Percentiles rank a stretch among this genome's conserved stretches.
phyloP scores from a whole-genome alignment of 2,113 vertebrate species.

The Mugil cephalus region DNA sequence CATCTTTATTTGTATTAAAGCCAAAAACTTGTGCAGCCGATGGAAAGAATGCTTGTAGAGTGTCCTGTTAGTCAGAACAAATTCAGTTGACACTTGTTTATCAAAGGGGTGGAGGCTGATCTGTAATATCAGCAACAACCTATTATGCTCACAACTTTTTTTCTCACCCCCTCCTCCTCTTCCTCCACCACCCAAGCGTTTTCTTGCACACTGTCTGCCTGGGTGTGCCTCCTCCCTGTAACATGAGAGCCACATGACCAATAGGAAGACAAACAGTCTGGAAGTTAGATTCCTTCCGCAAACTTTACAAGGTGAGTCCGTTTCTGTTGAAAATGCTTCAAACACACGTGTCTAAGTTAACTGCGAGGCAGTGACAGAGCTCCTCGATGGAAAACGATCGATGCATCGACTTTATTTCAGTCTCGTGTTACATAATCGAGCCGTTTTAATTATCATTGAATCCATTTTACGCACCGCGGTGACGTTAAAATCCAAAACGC shows the following conservation, averaged over 20 bases:
- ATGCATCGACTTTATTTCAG: not conserved
- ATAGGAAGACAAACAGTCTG: conserved; percentile 44
- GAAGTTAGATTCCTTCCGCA: conserved; percentile 56
- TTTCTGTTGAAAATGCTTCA: conserved; percentile 31
- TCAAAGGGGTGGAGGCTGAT: conserved; percentile 42
- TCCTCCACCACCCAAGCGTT: conserved; percentile 17
- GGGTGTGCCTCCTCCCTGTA: conserved; percentile 63
- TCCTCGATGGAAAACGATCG: not conserved
- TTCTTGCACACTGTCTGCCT: not conserved
- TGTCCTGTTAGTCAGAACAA: too few species aligned
- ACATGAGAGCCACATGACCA: conserved; percentile 68
- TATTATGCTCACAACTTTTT: conserved; percentile 11
- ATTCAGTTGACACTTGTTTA: conserved; percentile 29
- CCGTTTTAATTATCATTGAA: too few species aligned
- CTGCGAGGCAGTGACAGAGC: not conserved
- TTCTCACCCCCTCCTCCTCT: not conserved
- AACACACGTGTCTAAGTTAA: not conserved
- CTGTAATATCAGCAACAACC: not conserved
- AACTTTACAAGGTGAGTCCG: conserved; percentile 74
- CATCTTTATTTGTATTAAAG: conserved; percentile 11
- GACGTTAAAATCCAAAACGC: not conserved
- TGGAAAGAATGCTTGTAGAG: too few species aligned
- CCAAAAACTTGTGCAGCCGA: too few species aligned
- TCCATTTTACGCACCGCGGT: not conserved
- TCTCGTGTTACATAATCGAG: conserved; percentile 41